Conservation (phyloP, 1,140 invertebrate genomes). For the Heliconius hermathena region DNA sequence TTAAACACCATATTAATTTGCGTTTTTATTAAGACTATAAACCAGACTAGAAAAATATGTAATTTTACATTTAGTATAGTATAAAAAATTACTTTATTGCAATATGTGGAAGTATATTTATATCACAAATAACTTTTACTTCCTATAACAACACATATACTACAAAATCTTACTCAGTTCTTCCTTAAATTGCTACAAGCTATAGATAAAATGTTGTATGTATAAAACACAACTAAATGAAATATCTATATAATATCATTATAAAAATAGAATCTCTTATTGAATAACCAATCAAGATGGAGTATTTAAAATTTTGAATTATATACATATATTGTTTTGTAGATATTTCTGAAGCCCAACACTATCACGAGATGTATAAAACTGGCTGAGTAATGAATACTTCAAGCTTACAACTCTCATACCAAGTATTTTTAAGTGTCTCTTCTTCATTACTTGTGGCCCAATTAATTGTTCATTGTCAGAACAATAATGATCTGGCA, state of each 20-base stretch:
- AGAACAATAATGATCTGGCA: constrained; percentile 86
- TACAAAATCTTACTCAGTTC: neutral
- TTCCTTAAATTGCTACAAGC: constrained; percentile 1
- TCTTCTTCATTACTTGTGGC: constrained; percentile 84
- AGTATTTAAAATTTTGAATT: constrained; percentile 11
- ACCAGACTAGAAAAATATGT: constrained; percentile 25
- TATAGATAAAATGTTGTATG: neutral
- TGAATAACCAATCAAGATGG: neutral
- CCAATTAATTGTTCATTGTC: constrained; percentile 83
- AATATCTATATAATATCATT: neutral
- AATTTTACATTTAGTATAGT: constrained; percentile 15
- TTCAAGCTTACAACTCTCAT: constrained; percentile 85
- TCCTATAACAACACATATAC: neutral
- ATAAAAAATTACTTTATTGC: constrained; percentile 19
- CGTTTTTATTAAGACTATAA: constrained; percentile 5
- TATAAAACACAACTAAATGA: neutral
- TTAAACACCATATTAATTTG: neutral
- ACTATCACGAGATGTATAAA: constrained; percentile 66
- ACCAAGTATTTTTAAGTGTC: constrained; percentile 84
- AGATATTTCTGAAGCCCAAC: constrained; percentile 56
- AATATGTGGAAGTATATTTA: constrained; percentile 2
- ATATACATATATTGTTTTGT: constrained; percentile 21
- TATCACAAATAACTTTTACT: neutral
- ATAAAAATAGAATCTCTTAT: neutral
- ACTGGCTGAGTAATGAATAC: constrained; percentile 80